Base-by-base conservation (phyloP, 2,797 vertebrate species). In the Macroramphosus scolopax region DNA sequence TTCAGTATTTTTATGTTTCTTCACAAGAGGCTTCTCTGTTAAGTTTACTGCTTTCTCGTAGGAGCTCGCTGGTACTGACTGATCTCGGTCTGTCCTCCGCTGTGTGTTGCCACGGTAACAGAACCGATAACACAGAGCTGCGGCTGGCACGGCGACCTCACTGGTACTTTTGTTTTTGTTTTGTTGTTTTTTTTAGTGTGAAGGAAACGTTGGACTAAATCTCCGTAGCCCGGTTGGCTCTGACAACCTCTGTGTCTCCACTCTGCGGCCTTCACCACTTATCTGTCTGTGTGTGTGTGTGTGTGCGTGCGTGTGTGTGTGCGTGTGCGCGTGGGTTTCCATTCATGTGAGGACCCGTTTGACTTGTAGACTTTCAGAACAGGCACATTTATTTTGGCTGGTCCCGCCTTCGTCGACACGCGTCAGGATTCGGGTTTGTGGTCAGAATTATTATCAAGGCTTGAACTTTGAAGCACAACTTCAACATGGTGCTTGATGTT, bases 151-250 rank as follows among this genome's bases (percentile, higher is more conserved):
- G 87, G 87, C 86, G 67, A 89, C 86, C 87, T 88, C 89, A 87
- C 88, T 83, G 92, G 94, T 96, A 95, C 94, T 93, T 92, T 89
- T 40, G 6, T 65, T 11, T 22, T 22, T 22, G 3, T 22, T 22
- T 22, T 22, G 3, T 22, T 22, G 3, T 22, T 93, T 92, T 89
- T 42, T 7, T 64, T 59, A 51, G 37, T 18, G 65, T 53, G 58
- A 75, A 60, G 62, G 39, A 49, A 48, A 66, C 51, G 20, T 34
- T 31, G 50, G 42, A 28, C 54, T 55, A 12, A 15, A 66, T 59
- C 56, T 66, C 42, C 59, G 67, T 68, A n/a, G n/a, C n/a, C n/a
- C n/a, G n/a, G n/a, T n/a, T n/a, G n/a, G n/a, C 20, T 66, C 69
- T 63, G 60, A 65, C 12, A 34, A 81, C 69, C 62, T 73, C 66